A percentile compares a stretch with the other conserved stretches of the same genome.
Conservation (phyloP, 1,140 invertebrate species). For the Subanguina moxae region DNA sequence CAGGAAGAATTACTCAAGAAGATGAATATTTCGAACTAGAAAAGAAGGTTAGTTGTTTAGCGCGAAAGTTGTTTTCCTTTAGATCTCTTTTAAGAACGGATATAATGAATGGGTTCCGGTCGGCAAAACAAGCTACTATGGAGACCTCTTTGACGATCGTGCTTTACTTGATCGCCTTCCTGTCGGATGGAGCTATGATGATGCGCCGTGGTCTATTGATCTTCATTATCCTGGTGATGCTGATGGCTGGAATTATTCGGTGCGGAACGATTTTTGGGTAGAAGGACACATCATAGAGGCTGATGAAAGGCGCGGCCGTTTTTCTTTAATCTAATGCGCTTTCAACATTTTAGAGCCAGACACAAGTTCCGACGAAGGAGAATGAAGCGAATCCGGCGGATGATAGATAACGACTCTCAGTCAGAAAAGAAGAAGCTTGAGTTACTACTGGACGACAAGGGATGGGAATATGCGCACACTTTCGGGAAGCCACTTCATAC, state of each 20-base stretch:
- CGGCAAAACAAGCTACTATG: constrained; percentile 35
- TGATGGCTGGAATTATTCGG: constrained; percentile 46
- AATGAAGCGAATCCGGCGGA: neutral
- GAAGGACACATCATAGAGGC: constrained; percentile 13
- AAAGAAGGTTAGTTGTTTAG: constrained; percentile 26
- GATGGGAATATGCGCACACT: constrained; percentile 32
- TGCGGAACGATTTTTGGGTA: constrained; percentile 31
- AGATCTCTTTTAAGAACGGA: neutral
- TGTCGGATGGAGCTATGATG: constrained; percentile 30
- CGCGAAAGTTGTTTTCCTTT: neutral
- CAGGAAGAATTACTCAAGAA: constrained; percentile 31
- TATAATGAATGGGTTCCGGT: constrained; percentile 23
- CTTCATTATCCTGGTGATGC: constrained; percentile 37
- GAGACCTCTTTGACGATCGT: constrained; percentile 19
- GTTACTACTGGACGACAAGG: constrained; percentile 13
- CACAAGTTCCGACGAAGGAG: constrained; percentile 2
- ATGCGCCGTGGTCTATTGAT: constrained; percentile 32
- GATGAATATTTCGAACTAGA: constrained; percentile 48
- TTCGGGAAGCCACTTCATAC: constrained; percentile 42
- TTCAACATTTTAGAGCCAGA: neutral
- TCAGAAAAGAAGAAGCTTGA: constrained; percentile 4
- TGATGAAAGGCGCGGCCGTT: constrained; percentile 17
- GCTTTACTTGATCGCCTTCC: constrained; percentile 22
- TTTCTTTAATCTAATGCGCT: constrained; percentile 11
- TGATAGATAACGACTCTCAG: constrained; percentile 7